Evolutionary conservation across 2,113 vertebrate species (phyloP).

Genomic region (Malurus alboscapulatus): DNA sequence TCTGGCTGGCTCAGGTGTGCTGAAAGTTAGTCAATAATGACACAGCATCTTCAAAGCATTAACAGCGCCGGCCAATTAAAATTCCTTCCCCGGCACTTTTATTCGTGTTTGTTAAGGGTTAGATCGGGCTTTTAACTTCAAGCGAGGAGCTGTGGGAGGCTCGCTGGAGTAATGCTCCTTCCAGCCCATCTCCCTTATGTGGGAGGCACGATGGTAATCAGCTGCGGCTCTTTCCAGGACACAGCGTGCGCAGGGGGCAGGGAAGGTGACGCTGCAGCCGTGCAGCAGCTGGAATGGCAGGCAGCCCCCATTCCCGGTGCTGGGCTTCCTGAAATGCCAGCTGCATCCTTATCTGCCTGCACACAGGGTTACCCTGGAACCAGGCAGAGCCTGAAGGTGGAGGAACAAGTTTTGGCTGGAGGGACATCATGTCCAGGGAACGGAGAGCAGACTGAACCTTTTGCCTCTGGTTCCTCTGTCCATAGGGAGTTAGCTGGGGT

Average conservation of each 20-base stretch:
- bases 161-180: constrained; percentile 34
- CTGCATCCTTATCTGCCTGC: not conserved
- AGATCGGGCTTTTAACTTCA: constrained; percentile 43
- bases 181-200: constrained; percentile 38
- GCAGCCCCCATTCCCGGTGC: not conserved
- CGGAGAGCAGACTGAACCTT: accelerated
- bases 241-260: not conserved
- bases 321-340: not conserved
- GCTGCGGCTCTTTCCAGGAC: constrained; percentile 4
- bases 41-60: constrained; percentile 56
- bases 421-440: not conserved
- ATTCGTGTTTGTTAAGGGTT: constrained; percentile 50
- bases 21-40: constrained; percentile 57
- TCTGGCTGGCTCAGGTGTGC: constrained; percentile 51
- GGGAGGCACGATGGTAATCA: constrained; percentile 53
- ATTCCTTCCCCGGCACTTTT: constrained; percentile 48
- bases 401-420: not conserved
- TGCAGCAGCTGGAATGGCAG: not conserved
- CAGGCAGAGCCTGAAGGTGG: not conserved
- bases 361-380: accelerated
- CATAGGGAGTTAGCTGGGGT: not conserved
- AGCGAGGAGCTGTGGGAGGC: constrained; percentile 42
- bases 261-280: not conserved
- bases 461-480: not conserved
- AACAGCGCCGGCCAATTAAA: constrained; percentile 40